phyloP scores from a whole-genome alignment of 2,113 vertebrate species.

The Danionella cerebrum region DNA sequence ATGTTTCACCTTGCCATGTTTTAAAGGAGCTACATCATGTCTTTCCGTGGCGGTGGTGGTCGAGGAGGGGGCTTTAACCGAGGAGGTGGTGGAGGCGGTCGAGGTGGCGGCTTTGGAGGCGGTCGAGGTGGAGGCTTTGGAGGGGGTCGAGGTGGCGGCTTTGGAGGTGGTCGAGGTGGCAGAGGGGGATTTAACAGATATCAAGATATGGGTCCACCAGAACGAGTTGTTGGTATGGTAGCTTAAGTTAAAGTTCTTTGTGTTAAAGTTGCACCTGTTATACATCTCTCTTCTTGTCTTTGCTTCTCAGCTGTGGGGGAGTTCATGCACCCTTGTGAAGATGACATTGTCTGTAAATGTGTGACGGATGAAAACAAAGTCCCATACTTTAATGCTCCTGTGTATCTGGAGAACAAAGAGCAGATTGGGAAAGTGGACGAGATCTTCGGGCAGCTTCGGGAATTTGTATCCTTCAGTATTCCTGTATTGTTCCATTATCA shows the following conservation, averaged over 20 bases:
- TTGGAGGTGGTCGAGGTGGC: constrained; percentile 57
- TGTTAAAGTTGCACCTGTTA: too few relatives aligned
- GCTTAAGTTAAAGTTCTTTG: background rate
- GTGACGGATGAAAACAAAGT: constrained; percentile 91
- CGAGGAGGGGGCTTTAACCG: constrained; percentile 49
- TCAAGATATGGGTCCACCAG: constrained; percentile 91
- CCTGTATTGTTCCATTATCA: too few relatives aligned
- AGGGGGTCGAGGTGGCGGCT: constrained; percentile 40
- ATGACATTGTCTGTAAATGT: constrained; percentile 91
- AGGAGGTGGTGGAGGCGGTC: constrained; percentile 49
- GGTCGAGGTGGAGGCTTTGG: constrained; percentile 35
- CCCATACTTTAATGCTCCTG: constrained; percentile 94
- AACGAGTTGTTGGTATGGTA: constrained; percentile 82
- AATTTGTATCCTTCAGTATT: constrained; percentile 95
- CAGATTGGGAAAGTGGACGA: constrained; percentile 98
- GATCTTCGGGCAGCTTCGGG: constrained; percentile 92
- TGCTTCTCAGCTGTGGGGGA: constrained; percentile 79
- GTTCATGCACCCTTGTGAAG: constrained; percentile 94
- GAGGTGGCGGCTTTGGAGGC: constrained; percentile 38
- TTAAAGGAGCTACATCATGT: constrained; percentile 63
- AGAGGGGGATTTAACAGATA: constrained; percentile 79
- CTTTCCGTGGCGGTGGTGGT: constrained; percentile 74
- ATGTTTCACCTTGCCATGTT: too few relatives aligned
- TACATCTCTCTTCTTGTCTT: background rate
- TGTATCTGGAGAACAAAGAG: constrained; percentile 97